These are phyloP conservation scores for Luscinia luscinia DNA, from an alignment of 2,797 vertebrate genomes.

Conservation along the genomic window DNA sequence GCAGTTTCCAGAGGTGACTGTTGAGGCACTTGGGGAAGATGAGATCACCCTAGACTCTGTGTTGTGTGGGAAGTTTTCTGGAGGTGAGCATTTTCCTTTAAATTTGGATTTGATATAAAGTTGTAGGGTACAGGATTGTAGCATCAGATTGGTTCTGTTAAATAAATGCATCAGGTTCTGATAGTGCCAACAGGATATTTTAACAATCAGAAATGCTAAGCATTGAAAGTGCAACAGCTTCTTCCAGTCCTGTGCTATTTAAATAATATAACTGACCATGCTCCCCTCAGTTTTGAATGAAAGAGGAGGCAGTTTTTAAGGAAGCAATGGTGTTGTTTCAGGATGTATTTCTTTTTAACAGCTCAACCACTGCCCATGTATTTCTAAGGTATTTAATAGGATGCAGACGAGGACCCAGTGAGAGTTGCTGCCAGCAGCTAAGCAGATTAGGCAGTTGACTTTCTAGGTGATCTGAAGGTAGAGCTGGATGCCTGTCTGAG, in stretches of 20 bases:
- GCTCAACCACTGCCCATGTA: accelerated
- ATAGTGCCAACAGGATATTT: background rate
- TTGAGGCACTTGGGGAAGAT: slow-evolving; percentile 90
- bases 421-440: background rate
- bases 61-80: slow-evolving; percentile 87
- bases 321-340: background rate
- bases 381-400: background rate
- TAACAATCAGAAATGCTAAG: background rate
- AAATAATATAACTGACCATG: background rate
- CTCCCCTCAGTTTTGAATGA: background rate
- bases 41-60: slow-evolving; percentile 87
- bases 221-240: background rate
- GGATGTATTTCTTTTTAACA: background rate
- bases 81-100: slow-evolving; percentile 78
- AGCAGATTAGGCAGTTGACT: background rate
- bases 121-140: background rate
- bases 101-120: background rate
- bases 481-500: background rate
- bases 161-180: background rate
- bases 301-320: background rate
- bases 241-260: background rate
- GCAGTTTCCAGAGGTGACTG: slow-evolving; percentile 91
- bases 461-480: background rate
- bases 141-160: background rate
- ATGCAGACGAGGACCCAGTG: background rate